Evolutionary conservation across 2,113 vertebrate genomes (phyloP).

Genomic region (Scophthalmus maximus): DNA sequence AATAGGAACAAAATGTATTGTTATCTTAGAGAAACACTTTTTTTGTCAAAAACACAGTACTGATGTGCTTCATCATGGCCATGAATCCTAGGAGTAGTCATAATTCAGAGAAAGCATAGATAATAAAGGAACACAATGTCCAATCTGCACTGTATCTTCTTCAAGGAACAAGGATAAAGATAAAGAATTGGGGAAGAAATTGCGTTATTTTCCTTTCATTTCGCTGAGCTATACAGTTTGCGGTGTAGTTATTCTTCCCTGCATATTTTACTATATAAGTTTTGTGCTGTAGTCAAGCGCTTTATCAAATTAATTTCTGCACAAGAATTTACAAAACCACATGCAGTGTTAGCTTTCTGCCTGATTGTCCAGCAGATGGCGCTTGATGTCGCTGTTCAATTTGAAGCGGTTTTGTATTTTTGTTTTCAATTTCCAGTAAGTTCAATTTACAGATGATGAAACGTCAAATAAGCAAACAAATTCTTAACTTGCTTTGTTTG

Average conservation of each 20-base stretch:
- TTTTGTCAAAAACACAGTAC: not conserved
- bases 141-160: conserved; percentile 30
- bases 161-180: conserved; percentile 32
- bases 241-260: not conserved
- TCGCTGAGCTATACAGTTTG: not conserved
- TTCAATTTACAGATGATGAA: not conserved
- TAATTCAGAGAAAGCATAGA: not conserved
- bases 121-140: conserved; percentile 9
- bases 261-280: too few relatives aligned
- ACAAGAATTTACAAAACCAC: not conserved
- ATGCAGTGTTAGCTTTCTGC: not conserved
- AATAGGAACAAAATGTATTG: conserved; percentile 13
- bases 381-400: not conserved
- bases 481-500: not conserved
- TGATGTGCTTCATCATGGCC: not conserved
- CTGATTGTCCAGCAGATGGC: conserved; percentile 42
- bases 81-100: not conserved
- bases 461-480: not conserved
- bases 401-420: not conserved
- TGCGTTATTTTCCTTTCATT: not conserved
- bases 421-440: not conserved
- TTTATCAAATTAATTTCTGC: not conserved
- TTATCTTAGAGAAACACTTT: conserved; percentile 4
- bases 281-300: too few relatives aligned
- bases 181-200: conserved; percentile 6